Conservation (phyloP, 2,113 vertebrate genomes). For the Halcyon malimbica region DNA sequence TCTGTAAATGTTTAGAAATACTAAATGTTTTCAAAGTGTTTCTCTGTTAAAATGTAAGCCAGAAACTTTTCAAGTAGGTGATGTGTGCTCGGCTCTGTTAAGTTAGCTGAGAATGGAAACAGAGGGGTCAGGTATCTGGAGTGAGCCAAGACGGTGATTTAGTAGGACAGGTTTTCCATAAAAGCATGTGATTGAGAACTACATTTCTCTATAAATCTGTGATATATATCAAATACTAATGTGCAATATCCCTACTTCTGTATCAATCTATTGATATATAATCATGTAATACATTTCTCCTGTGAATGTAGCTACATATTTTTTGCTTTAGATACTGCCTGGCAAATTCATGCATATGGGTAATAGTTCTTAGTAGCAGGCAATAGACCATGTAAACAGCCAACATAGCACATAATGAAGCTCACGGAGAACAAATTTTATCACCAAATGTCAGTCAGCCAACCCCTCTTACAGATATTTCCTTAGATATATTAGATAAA, state of each 20-base stretch:
- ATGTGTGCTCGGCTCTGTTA: neutral
- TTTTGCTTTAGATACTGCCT: constrained; percentile 59
- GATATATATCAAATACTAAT: constrained; percentile 59
- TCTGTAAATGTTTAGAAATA: neutral
- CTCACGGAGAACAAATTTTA: constrained; percentile 22
- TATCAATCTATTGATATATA: constrained; percentile 66
- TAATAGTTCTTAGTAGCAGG: constrained; percentile 59
- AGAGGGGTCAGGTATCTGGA: constrained; percentile 5
- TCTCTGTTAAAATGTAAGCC: neutral
- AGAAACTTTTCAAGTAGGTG: neutral
- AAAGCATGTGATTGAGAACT: constrained; percentile 58
- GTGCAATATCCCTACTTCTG: constrained; percentile 27
- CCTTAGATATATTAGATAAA: constrained; percentile 44
- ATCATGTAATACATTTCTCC: constrained; percentile 38
- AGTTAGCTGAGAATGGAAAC: neutral
- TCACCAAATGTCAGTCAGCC: constrained; percentile 26
- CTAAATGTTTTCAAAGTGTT: neutral
- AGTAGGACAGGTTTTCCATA: constrained; percentile 54
- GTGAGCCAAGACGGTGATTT: constrained; percentile 48
- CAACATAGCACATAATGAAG: constrained; percentile 54
- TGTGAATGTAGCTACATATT: constrained; percentile 31
- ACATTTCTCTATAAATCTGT: constrained; percentile 56
- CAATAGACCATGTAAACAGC: constrained; percentile 67
- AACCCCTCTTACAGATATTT: constrained; percentile 3
- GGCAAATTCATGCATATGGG: constrained; percentile 53